Base-by-base conservation (phyloP, 2,113 vertebrate genomes). In the Agapornis roseicollis region DNA sequence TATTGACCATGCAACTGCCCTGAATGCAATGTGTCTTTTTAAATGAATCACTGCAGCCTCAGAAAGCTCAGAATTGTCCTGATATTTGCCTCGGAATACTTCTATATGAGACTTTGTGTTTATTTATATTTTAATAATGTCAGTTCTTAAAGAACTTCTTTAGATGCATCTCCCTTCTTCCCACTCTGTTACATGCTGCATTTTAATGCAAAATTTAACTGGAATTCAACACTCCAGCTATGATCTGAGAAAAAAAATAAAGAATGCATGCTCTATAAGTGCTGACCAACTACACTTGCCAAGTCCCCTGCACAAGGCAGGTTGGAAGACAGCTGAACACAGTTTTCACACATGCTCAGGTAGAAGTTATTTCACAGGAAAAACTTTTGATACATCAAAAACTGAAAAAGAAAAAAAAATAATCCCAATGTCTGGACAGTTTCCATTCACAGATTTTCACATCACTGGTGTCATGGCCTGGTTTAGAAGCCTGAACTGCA, bases 371-470 rank as follows among this genome's bases (percentile, higher is more conserved):
- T 93, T 86, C 55, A 77, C 47, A 83, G 41, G 63, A 69, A 94
- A 93, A 44, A 16, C 28, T 89, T 85, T 65, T 58, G 77, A 37
- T 78, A 42, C 46, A 89, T 80, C 65, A 71, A 89, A 65, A 56
- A 85, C 24, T 68, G 33, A 58, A 58, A n/a, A 56, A 3, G 10
- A 47, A 25, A 46, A 86, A 82, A 52, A 64, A 90, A 52, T 46
- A 42, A 41, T 25, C 22, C 18, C 10, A 33, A 52, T 8, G 0
- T 52, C 49, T 88, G 76, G 94, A 77, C 31, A 86, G 70, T 68
- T 95, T 86, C 27, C 80, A 90, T 88, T 92, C 80, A 92, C 72
- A 93, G 92, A 86, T 87, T 95, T 94, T 88, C 94, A 93, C 39
- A 88, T 90, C 80, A 63, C 65, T 87, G 63, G 76, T 93, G 77